Conservation (phyloP, 2,888 invertebrate genomes). For the Drosophila subsilvestris region DNA sequence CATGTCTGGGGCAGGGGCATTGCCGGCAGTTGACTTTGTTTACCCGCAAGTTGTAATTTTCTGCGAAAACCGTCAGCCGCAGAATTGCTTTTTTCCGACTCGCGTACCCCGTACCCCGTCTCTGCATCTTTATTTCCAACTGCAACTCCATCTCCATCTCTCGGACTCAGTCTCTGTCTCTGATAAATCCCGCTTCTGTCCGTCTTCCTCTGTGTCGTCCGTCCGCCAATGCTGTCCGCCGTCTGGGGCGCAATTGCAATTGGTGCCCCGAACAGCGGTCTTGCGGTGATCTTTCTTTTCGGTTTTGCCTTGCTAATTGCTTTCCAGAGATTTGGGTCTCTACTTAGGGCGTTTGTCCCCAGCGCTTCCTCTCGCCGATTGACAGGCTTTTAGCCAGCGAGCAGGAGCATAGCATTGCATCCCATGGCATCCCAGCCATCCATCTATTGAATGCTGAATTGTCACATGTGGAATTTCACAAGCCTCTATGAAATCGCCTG, state of each 20-base stretch:
- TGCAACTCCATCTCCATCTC: conserved; percentile 2
- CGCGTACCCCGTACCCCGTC: neutral
- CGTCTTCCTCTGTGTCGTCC: conserved; percentile 30
- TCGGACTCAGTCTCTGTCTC: conserved; percentile 36
- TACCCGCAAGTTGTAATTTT: conserved; percentile 79
- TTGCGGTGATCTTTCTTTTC: conserved; percentile 47
- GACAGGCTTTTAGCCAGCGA: conserved; percentile 68
- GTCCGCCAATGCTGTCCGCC: conserved; percentile 22
- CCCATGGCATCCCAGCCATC: conserved; percentile 47
- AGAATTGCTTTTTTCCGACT: conserved; percentile 67
- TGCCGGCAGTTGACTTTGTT: conserved; percentile 70
- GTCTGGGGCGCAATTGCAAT: conserved; percentile 60
- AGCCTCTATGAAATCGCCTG: conserved; percentile 41
- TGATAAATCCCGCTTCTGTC: conserved; percentile 76
- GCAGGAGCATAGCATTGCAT: neutral
- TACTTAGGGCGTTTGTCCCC: conserved; percentile 54
- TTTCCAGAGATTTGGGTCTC: conserved; percentile 68
- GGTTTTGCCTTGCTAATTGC: conserved; percentile 66
- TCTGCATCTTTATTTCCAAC: neutral
- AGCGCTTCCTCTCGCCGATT: conserved; percentile 43
- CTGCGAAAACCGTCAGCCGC: conserved; percentile 73
- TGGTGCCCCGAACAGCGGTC: conserved; percentile 53
- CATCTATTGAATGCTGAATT: conserved; percentile 37
- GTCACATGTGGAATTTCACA: conserved; percentile 72
- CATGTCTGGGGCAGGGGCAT: conserved; percentile 37